phyloP scores from a whole-genome alignment of 1,140 invertebrate species.

The Acromyrmex heyeri region DNA sequence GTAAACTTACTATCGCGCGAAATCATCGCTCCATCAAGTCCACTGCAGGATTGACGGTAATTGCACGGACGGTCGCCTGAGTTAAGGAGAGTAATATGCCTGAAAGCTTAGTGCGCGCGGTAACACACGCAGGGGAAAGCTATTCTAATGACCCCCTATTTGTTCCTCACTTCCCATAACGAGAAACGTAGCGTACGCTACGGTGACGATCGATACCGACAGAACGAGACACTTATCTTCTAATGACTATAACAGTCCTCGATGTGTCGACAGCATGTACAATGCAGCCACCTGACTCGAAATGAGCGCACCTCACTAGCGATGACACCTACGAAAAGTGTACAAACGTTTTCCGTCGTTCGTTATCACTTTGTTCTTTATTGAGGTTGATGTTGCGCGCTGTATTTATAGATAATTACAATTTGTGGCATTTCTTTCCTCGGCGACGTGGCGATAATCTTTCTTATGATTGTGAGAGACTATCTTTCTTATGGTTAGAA shows the following conservation, averaged over 20 bases:
- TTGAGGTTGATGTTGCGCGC: neutral
- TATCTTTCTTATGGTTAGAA: neutral
- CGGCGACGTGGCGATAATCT: neutral
- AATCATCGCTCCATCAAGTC: constrained; percentile 11
- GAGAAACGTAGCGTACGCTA: constrained; percentile 23
- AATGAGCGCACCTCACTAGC: constrained; percentile 51
- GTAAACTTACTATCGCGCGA: neutral
- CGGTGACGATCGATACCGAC: constrained; percentile 62
- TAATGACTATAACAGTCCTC: constrained; percentile 63
- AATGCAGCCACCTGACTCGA: constrained; percentile 61
- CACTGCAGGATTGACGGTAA: constrained; percentile 39
- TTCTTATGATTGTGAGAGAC: neutral
- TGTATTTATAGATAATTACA: constrained; percentile 48
- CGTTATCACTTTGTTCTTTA: constrained; percentile 24
- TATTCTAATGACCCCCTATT: constrained; percentile 51
- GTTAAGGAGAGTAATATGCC: constrained; percentile 55
- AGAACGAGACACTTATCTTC: constrained; percentile 70
- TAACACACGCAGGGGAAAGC: constrained; percentile 22
- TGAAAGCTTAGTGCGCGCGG: constrained; percentile 36
- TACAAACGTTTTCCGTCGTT: constrained; percentile 28
- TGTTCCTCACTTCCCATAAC: constrained; percentile 58
- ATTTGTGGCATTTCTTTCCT: constrained; percentile 9
- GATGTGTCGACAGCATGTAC: constrained; percentile 59
- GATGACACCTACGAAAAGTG: constrained; percentile 27
- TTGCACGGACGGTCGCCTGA: constrained; percentile 35